Evolutionary conservation across 2,113 vertebrate species (phyloP).

Genomic region (Scartelaos histophorus): DNA sequence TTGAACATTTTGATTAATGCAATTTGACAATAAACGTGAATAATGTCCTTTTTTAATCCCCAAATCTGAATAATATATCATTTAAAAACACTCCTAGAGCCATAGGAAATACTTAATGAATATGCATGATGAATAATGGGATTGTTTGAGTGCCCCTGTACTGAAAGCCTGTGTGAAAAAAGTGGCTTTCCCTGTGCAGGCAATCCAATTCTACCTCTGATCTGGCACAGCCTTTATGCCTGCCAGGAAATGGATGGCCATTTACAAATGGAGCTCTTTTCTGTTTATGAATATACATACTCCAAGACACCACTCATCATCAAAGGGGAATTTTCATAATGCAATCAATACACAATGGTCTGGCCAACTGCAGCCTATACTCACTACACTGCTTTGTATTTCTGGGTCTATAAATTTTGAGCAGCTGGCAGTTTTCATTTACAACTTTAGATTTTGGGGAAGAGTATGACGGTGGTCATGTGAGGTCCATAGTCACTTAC

Average conservation of each 20-base stretch:
- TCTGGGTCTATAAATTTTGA: conserved; percentile 43
- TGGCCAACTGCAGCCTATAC: conserved; percentile 21
- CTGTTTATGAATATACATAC: conserved; percentile 49
- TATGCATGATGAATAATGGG: conserved; percentile 5
- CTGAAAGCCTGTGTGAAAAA: conserved; percentile 15
- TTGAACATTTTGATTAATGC: not conserved
- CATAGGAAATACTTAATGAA: conserved; percentile 21
- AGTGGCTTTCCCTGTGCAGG: conserved; percentile 14
- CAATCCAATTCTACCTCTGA: conserved; percentile 42
- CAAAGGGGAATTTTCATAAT: conserved; percentile 43
- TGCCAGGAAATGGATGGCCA: conserved; percentile 36
- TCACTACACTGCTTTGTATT: conserved; percentile 22
- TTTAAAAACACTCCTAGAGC: conserved; percentile 18
- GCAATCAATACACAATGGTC: conserved; percentile 48
- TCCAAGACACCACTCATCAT: conserved; percentile 50
- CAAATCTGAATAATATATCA: conserved; percentile 16
- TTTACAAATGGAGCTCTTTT: conserved; percentile 48
- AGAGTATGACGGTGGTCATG: not conserved
- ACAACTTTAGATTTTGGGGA: conserved; percentile 24
- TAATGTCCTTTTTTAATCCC: conserved; percentile 11
- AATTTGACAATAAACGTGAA: not conserved
- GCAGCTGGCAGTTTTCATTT: conserved; percentile 17
- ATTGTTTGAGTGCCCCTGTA: conserved; percentile 13
- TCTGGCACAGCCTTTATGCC: conserved; percentile 19
- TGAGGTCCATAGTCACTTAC: conserved; percentile 7